Evolutionary conservation across 2,113 vertebrate genomes (phyloP), one percentile per base, ranked within the genome.

Genomic region (Aramus guarauna): DNA sequence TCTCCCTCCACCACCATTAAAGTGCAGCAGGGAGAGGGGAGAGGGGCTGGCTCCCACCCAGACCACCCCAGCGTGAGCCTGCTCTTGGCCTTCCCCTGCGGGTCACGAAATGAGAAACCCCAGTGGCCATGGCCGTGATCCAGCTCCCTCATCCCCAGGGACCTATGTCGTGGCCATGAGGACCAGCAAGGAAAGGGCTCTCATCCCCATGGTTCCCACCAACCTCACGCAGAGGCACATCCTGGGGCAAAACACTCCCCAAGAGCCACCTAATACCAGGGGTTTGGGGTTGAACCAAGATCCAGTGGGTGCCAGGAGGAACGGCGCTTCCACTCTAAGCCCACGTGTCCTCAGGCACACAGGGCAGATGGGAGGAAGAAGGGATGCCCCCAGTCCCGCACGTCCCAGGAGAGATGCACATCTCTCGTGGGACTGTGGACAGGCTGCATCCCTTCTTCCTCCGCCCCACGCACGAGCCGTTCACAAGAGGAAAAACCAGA

Each of bases 21-120:
- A 97, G 93, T 96, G 97, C 97, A 97, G 97, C 96, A 95, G 95
- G 94, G 85, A 92, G 71, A 83, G 32, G 64, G 56, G 15, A 86
- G 48, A 83, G 83, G 90, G 72, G 13, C 73, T 76, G 81, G 64
- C 29, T 89, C 41, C 47, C n/a, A 14, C 32, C 30, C 76, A 11
- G 53, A 20, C 39, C 79, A 20, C 73, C 73, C 53, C 60, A 48
- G 43, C 16, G 1, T 9, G 0, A 6, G 0, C 21, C 24, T 37
- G 73, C 72, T 39, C 69, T 45, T 12, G 48, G 48, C 89, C 41
- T 75, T 83, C 32, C 53, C 85, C 85, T 20, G 56, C 2, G 27
- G 77, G 81, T 53, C 59, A 53, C 36, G 1, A 21, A 71, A 71
- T 0, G 2, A 2, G 21, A 76, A 72, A 30, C 16, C 60, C 20